A percentile compares a stretch with the other conserved stretches of the same genome.
phyloP scores from a whole-genome alignment of 2,797 vertebrate species.

The Rachycentron canadum region DNA sequence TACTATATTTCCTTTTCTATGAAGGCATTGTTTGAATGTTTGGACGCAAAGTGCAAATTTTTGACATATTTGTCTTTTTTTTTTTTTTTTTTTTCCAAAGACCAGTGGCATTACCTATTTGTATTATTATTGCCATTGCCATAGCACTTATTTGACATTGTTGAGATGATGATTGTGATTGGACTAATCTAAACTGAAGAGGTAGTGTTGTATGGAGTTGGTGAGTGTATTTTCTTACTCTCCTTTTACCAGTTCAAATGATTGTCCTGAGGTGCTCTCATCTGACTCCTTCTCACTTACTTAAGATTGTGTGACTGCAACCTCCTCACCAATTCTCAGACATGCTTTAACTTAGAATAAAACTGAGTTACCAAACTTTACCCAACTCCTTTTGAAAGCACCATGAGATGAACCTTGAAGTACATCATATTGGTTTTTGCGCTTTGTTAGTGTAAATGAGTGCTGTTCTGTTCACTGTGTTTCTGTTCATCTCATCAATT shows the following conservation, averaged over 20 bases:
- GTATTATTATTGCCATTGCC: constrained; percentile 55
- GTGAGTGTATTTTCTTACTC: constrained; percentile 64
- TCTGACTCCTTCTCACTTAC: constrained; percentile 34
- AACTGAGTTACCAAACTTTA: constrained; percentile 35
- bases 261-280: constrained; percentile 64
- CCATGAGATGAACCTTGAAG: constrained; percentile 41
- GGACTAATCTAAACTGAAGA: constrained; percentile 51
- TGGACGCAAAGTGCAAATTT: constrained; percentile 57
- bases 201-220: constrained; percentile 52
- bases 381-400: constrained; percentile 23
- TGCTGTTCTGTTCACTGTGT: constrained; percentile 62
- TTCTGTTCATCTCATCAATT: constrained; percentile 58
- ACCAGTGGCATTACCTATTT: constrained; percentile 55
- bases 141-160: constrained; percentile 59
- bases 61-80: constrained; percentile 32
- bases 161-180: constrained; percentile 48
- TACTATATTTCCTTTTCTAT: constrained; percentile 55
- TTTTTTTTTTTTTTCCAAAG: constrained; percentile 57
- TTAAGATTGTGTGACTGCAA: constrained; percentile 38
- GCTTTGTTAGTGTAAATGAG: constrained; percentile 62
- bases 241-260: constrained; percentile 61
- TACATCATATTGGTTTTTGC: constrained; percentile 44
- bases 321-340: constrained; percentile 35
- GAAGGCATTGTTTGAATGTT: constrained; percentile 62
- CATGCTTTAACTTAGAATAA: constrained; percentile 53